phyloP scores from a whole-genome alignment of 1,140 invertebrate genomes.

The Choristoneura fumiferana region DNA sequence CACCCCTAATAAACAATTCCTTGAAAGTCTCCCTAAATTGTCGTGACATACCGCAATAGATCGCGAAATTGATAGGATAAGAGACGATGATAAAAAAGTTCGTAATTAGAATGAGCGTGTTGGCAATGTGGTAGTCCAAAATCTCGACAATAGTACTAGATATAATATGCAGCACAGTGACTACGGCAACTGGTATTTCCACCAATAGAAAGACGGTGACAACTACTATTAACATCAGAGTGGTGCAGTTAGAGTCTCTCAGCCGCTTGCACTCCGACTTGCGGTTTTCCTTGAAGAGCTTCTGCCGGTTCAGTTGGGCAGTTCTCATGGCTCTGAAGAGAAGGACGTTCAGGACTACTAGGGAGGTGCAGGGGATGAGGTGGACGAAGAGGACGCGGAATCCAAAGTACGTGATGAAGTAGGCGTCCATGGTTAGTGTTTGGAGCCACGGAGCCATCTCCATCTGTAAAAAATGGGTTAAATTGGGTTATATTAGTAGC shows the following conservation, averaged over 20 bases:
- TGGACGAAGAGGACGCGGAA: conserved; percentile 96
- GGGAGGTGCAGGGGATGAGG: conserved; percentile 90
- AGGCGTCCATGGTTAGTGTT: conserved; percentile 83
- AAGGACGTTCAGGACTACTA: conserved; percentile 93
- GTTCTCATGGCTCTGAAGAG: conserved; percentile 91
- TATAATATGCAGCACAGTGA: conserved; percentile 91
- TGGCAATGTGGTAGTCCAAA: conserved; percentile 88
- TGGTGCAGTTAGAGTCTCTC: conserved; percentile 94
- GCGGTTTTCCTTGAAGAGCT: conserved; percentile 90
- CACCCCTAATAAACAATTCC: conserved; percentile 87
- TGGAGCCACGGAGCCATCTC: conserved; percentile 83
- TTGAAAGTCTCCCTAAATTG: conserved; percentile 97
- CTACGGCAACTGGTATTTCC: conserved; percentile 94
- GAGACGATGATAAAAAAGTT: conserved; percentile 95
- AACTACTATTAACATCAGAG: conserved; percentile 96
- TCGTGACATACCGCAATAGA: conserved; percentile 96
- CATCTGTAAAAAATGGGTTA: conserved; percentile 49
- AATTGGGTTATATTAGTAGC: too few species aligned
- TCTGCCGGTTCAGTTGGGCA: conserved; percentile 88
- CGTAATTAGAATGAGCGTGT: conserved; percentile 90
- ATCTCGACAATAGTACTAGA: conserved; percentile 85
- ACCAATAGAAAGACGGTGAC: conserved; percentile 94
- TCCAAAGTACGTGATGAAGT: conserved; percentile 89
- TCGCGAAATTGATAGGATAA: conserved; percentile 96
- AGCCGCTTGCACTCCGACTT: conserved; percentile 91